Percentiles rank a stretch among this genome's conserved stretches.
Evolutionary conservation across 2,888 invertebrate species (phyloP).

Genomic region (Bombylius major): DNA sequence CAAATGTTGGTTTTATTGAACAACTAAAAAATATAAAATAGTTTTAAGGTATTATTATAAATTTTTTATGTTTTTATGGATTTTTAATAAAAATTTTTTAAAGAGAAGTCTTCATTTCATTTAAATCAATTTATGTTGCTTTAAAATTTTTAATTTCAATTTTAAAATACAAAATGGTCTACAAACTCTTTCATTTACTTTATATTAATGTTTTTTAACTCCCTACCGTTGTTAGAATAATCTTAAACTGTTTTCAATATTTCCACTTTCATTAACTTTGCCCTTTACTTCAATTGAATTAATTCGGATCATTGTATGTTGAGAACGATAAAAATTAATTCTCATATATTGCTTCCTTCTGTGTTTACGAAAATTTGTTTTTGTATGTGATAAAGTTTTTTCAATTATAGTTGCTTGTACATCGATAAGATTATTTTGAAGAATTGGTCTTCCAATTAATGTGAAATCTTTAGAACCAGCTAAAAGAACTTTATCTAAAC

Average conservation of each 20-base stretch:
- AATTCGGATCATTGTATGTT: constrained; percentile 63
- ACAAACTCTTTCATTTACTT: no score
- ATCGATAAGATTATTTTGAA: constrained; percentile 58
- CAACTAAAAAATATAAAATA: constrained; percentile 42
- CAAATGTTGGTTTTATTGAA: constrained; percentile 66
- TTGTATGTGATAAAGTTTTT: constrained; percentile 68
- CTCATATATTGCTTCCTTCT: constrained; percentile 65
- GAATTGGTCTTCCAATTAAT: constrained; percentile 63
- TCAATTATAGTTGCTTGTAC: constrained; percentile 74
- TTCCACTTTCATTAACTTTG: constrained; percentile 38
- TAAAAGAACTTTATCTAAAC: constrained; percentile 69
- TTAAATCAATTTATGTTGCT: no score
- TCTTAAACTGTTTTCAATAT: no score
- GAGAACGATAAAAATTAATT: constrained; percentile 55
- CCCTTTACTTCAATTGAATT: constrained; percentile 53
- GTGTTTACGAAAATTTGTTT: constrained; percentile 62
- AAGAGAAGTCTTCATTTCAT: no score
- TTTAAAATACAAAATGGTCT: no score
- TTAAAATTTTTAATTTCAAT: no score
- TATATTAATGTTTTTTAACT: no score
- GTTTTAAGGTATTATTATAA: no score
- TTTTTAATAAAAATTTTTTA: no score
- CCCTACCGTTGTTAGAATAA: constrained; percentile 18
- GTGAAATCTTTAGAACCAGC: constrained; percentile 71
- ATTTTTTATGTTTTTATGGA: no score